Conservation (phyloP, 1,140 invertebrate species). For the Drosophila tani region DNA sequence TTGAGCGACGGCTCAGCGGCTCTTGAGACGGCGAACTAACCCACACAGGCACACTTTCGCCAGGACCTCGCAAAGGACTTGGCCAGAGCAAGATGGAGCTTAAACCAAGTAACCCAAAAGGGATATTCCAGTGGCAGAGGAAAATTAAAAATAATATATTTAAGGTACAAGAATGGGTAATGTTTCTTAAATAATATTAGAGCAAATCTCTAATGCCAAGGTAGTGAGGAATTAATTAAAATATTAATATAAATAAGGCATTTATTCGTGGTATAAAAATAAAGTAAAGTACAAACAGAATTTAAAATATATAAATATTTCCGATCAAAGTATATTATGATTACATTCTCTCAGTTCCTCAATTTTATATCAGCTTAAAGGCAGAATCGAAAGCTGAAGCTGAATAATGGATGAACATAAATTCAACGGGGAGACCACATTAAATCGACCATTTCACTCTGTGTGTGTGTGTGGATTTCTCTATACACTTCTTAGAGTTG, state of each 20-base stretch:
- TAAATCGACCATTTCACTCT: constrained; percentile 1
- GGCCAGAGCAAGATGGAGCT: neutral
- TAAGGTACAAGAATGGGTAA: neutral
- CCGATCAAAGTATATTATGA: too few species aligned
- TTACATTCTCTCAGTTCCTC: too few species aligned
- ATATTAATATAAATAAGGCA: too few species aligned
- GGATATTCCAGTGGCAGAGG: too few species aligned
- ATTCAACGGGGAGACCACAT: constrained; percentile 13
- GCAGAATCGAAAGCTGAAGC: neutral
- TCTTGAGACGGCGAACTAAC: constrained; percentile 58
- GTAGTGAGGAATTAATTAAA: too few species aligned
- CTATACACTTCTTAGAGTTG: constrained; percentile 13
- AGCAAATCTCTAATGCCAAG: too few species aligned
- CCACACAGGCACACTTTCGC: constrained; percentile 20
- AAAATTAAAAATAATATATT: neutral
- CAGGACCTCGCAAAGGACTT: neutral
- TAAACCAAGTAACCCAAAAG: neutral
- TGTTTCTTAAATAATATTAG: too few species aligned
- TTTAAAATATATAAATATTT: too few species aligned
- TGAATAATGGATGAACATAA: constrained; percentile 5
- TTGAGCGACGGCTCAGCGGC: constrained; percentile 52
- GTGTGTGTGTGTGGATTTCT: neutral
- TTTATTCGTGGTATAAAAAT: too few species aligned
- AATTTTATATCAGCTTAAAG: neutral
- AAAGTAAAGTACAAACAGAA: too few species aligned